Evolutionary conservation across 2,888 invertebrate genomes (phyloP).

Genomic region (Spisula solida): DNA sequence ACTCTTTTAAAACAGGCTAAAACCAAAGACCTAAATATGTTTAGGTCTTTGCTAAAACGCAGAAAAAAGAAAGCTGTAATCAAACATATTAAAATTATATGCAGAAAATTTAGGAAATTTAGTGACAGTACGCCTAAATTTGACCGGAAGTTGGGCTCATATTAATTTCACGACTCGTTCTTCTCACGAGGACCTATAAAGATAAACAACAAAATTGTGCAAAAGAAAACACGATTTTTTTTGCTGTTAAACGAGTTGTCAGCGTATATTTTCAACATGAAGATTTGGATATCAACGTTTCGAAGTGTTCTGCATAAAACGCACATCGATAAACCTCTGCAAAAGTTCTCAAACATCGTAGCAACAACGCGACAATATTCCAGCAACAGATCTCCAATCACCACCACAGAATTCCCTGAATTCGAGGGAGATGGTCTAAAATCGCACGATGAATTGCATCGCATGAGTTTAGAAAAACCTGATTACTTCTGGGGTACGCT

Average conservation of each 20-base stretch:
- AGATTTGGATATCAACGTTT: background rate
- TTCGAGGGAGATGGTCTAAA: slow-evolving; percentile 77
- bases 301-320: background rate
- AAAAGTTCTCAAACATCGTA: background rate
- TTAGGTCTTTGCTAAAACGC: no score
- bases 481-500: slow-evolving; percentile 87
- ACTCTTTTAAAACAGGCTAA: no score
- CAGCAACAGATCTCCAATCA: background rate
- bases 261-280: background rate
- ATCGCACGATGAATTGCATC: slow-evolving; percentile 85
- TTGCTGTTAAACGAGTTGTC: background rate
- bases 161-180: no score
- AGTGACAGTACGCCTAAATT: no score
- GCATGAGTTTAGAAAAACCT: slow-evolving; percentile 84
- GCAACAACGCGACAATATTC: background rate
- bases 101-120: no score
- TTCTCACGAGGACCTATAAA: no score
- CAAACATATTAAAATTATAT: no score
- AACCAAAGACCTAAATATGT: no score
- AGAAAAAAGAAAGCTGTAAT: no score
- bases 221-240: background rate
- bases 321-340: background rate
- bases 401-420: slow-evolving; percentile 84
- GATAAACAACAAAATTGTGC: background rate
- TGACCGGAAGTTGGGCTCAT: no score